Percentiles rank a stretch among this genome's conserved stretches.
Evolutionary conservation across 35 echinoderm and acorn worm species (phyloP).

Genomic region (Strongylocentrotus purpuratus): DNA sequence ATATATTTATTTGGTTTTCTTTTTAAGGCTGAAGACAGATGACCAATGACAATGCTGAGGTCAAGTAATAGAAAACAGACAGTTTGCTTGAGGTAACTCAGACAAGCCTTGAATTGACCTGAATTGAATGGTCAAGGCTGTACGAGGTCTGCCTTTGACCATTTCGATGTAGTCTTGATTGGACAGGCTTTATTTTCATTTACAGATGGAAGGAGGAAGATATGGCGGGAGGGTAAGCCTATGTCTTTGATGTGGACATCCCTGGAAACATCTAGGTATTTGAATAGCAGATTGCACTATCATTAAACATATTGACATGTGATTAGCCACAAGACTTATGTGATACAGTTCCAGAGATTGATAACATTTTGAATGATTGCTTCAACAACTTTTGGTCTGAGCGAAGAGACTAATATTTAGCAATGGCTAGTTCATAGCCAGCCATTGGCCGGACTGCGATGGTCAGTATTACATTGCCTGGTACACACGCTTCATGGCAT

Average conservation of each 20-base stretch:
- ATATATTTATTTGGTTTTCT: slow-evolving; percentile 7
- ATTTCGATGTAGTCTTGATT: background rate
- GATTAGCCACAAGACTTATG: background rate
- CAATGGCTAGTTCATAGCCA: slow-evolving; percentile 13
- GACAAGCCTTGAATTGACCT: slow-evolving; percentile 33
- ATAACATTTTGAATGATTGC: background rate
- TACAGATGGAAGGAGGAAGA: background rate
- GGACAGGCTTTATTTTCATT: background rate
- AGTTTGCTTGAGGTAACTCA: slow-evolving; percentile 5
- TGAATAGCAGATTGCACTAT: background rate
- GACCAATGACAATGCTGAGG: slow-evolving; percentile 5
- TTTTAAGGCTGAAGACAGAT: slow-evolving; percentile 2
- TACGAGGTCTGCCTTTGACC: slow-evolving; percentile 1
- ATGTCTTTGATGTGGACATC: background rate
- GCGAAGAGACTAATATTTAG: background rate
- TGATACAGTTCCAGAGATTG: background rate
- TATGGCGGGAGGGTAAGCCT: background rate
- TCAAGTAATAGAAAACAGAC: background rate
- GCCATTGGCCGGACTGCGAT: background rate
- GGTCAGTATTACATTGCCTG: slow-evolving; percentile 1
- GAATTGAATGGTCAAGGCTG: slow-evolving; percentile 43
- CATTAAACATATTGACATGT: background rate
- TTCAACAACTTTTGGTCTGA: background rate
- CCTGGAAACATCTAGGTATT: background rate
- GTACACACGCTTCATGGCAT: slow-evolving; percentile 16